phyloP scores from a whole-genome alignment of 2,113 vertebrate species.

The Prolemur simus region DNA sequence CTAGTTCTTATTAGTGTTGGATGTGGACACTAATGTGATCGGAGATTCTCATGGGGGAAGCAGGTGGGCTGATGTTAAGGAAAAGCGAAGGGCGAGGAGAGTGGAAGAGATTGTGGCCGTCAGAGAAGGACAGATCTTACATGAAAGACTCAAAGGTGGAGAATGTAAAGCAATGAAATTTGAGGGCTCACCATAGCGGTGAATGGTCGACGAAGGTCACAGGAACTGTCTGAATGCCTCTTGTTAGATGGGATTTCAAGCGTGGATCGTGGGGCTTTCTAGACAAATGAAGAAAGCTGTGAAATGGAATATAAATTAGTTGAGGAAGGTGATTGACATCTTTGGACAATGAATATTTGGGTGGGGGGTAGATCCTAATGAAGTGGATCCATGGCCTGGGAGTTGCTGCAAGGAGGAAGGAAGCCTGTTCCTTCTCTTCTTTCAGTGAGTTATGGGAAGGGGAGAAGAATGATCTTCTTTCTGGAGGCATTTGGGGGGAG shows the following conservation, averaged over 20 bases:
- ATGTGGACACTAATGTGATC: not conserved
- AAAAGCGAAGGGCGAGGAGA: not conserved
- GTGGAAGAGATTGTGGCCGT: too few species aligned
- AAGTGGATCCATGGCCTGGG: not conserved
- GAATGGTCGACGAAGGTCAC: not conserved
- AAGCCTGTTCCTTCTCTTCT: not conserved
- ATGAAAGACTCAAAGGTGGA: not conserved
- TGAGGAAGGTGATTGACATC: not conserved
- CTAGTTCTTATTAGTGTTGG: not conserved
- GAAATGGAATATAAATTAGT: not conserved
- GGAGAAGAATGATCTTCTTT: not conserved
- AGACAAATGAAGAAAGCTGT: not conserved
- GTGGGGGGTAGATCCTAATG: not conserved
- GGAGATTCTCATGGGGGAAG: not conserved
- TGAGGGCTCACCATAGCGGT: rapidly evolving
- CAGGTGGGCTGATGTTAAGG: not conserved
- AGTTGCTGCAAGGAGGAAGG: not conserved
- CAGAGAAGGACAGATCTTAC: not conserved
- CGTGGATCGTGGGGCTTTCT: not conserved
- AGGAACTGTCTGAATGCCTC: too few species aligned
- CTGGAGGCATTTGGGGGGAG: not conserved
- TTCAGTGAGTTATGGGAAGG: too few species aligned
- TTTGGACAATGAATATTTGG: not conserved
- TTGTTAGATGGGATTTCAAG: rapidly evolving
- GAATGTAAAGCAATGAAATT: not conserved